phyloP scores from a whole-genome alignment of 1,140 invertebrate genomes.

The Macrotrachela quadricornifera region DNA sequence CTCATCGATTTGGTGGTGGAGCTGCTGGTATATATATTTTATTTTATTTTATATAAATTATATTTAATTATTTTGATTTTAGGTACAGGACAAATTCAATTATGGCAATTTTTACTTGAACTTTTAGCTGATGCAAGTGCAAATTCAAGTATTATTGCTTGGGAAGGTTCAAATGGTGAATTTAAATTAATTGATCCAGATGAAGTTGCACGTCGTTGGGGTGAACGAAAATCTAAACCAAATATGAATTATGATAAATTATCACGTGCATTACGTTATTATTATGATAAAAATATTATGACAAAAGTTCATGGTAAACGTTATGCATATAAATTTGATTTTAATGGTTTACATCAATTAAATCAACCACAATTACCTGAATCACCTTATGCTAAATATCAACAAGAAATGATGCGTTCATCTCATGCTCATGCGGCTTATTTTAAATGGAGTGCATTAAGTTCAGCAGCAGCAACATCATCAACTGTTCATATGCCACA shows the following conservation, averaged over 20 bases:
- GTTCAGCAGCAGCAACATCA: no score
- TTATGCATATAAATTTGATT: slow-evolving; percentile 95
- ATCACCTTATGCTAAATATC: no score
- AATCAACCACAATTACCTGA: not conserved
- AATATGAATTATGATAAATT: slow-evolving; percentile 99
- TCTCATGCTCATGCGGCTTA: no score
- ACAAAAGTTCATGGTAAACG: slow-evolving; percentile 47
- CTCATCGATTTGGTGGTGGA: no score
- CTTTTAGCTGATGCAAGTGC: slow-evolving; percentile 56
- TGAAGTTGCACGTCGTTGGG: slow-evolving; percentile 87
- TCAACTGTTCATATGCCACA: no score
- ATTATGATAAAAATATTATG: slow-evolving; percentile 42
- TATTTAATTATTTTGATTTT: no score
- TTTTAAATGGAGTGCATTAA: no score
- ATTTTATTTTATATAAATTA: no score
- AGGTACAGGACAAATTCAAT: slow-evolving; percentile 85
- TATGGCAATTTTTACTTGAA: slow-evolving; percentile 95
- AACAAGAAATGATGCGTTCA: no score
- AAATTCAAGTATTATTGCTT: slow-evolving; percentile 67
- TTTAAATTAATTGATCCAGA: slow-evolving; percentile 93
- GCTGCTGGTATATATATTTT: no score
- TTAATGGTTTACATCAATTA: slow-evolving; percentile 32
- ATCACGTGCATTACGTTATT: slow-evolving; percentile 73
- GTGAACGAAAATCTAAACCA: slow-evolving; percentile 87
- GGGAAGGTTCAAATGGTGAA: slow-evolving; percentile 83